Evolutionary conservation across 1,140 invertebrate species (phyloP), one percentile per base, ranked within the genome.

Genomic region (Cyrtorhinus lividipennis): DNA sequence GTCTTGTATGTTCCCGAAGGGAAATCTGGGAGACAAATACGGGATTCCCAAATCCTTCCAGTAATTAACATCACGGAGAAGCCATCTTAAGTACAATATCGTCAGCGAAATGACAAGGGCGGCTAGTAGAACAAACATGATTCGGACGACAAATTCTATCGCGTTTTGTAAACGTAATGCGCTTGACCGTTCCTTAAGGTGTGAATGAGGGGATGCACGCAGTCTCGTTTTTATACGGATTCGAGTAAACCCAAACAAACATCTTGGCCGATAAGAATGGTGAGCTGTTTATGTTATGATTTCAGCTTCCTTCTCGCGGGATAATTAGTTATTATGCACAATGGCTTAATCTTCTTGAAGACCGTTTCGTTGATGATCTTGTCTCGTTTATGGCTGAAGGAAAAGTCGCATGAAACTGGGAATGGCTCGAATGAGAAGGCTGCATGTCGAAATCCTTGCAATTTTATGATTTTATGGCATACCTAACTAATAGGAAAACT

Each of bases 41-140:
- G 73, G 72, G 0, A 80, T 72, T 2, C 73, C 72, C 62, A 68
- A 68, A 1, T 72, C 67, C 25, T 69, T 61, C 78, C 78, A 81
- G 63, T 78, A 75, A 26, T 24, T 18, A 23, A 8, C 20, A 24
- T 57, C 15, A 3, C 24, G 20, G 3, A 13, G 3, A 2, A 57
- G 56, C 56, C 56, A 57, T 38, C 30, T 38, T 5, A 38, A 5
- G 30, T 8, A 38, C 5, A 38, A 38, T 38, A 15, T 15, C 30
- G 5, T 15, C 30, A 38, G n/a, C n/a, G n/a, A 38, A 38, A 38
- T 15, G 5, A 38, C 30, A 5, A 38, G n/a, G n/a, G n/a, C n/a
- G n/a, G n/a, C n/a, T n/a, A n/a, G n/a, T n/a, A 38, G 30, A 38
- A 38, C 5, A 38, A 8, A 38, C 5, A 8, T 38, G 15, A 8